Evolutionary conservation across 2,113 vertebrate species (phyloP), one percentile per base, ranked within the genome.

Genomic region (Cricetomys ansorgei): DNA sequence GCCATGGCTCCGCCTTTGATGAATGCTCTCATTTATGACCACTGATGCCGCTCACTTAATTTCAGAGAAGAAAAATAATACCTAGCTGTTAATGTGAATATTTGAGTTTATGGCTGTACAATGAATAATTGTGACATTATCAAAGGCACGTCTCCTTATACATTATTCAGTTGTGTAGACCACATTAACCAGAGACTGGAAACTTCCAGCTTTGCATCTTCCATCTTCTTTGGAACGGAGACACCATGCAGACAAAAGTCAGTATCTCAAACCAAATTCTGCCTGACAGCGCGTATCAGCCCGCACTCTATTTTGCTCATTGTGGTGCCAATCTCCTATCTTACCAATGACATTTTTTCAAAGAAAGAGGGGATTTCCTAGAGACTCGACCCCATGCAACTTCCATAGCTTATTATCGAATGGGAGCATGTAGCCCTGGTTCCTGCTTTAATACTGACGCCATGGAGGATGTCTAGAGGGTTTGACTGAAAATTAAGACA

Each of bases 241-340:
- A 98, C 99, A 99, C 99, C 98, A 97, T 93, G 98, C 99, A 99
- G 99, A 99, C 99, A 99, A 99, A 99, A 99, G 99, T 99, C 99
- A 99, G 99, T 99, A 99, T 99, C 99, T 99, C 99, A 99, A 99
- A 99, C 99, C 99, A 99, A 99, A 99, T 99, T 99, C 99, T 98
- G 99, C 99, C 99, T 99, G 99, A 99, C 99, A 99, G 99, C 98
- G 99, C 99, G 99, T 99, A 99, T 99, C 99, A 99, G 99, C 99
- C 99, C 98, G 99, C 99, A 99, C 99, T 99, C 99, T 99, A 99
- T 99, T 99, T 98, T 99, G 96, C 98, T 99, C 99, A 99, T 99
- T 99, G 99, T 99, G 99, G 98, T 99, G 99, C 99, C 99, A 99
- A 99, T 99, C 99, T 99, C 98, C 99, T 99, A 99, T 99, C 99